Base-by-base conservation (phyloP, 92 coral and sea anemone species). In the Porites rus region DNA sequence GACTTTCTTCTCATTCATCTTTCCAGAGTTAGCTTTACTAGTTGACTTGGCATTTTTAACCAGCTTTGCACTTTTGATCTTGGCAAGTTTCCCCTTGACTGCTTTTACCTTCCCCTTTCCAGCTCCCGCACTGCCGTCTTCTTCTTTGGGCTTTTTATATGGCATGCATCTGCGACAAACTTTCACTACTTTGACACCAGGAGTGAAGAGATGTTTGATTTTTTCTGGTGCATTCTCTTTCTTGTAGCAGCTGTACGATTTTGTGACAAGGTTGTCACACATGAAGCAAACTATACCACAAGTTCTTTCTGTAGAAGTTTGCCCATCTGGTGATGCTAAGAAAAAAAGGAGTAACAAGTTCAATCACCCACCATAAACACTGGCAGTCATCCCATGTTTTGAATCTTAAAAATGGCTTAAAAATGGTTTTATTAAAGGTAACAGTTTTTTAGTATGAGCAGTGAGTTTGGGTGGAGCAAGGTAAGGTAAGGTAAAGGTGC, bases 101-200 rank as follows among this genome's bases (percentile, higher is more conserved):
- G 79, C 61, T 65, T 90, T 87, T 13, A 59, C 78, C 87, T 92
- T 84, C 9, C 50, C 25, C 76, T 89, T 92, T 11, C 65, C 54
- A 12, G 61, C 50, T 75, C 88, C 90, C 3, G 82, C 6, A 1
- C 79, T 86, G 0, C 59, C 72, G 0, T 79, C 95, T 4, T 86
- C 93, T 9, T 80, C 87, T 77, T 93, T 89, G n/a, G 95, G 99
- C 75, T 97, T 97, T 91, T 97, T 97, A 87, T 97, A 97, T 51
- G 99, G 99, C 79, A 95, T 84, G 78, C 99, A 97, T 21, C 97
- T 85, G 52, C 99, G 96, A 81, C 99, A 97, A 65, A 97, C 96
- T 85, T 97, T 97, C 38, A 97, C 92, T 75, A 94, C 86, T 63
- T 97, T 95, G 68, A 93, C 83, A 19, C 93, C 98, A 24, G 96